Percentiles rank a stretch among this genome's conserved stretches.
Conservation (phyloP, 1,140 invertebrate species). For the Epicauta chinensis region DNA sequence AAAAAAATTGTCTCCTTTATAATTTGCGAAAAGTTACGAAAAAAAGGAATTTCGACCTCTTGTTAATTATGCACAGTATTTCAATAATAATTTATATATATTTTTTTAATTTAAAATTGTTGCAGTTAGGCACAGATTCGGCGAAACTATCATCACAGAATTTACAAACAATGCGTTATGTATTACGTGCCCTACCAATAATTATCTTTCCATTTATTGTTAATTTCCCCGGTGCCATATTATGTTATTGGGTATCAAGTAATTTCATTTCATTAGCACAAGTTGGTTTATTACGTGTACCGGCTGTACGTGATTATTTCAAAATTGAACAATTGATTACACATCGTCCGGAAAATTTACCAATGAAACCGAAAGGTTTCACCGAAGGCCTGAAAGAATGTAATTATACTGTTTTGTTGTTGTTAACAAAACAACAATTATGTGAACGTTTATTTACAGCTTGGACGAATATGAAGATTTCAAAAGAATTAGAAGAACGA, state of each 20-base stretch:
- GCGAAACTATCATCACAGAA: constrained; percentile 56
- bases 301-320: constrained; percentile 66
- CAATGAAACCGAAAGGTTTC: constrained; percentile 69
- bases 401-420: constrained; percentile 46
- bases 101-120: constrained; percentile 17
- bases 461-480: constrained; percentile 77
- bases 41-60: too few species aligned
- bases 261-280: constrained; percentile 86
- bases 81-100: too few species aligned
- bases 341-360: constrained; percentile 52
- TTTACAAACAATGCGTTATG: constrained; percentile 64
- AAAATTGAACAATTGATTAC: constrained; percentile 65
- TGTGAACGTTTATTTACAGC: constrained; percentile 47
- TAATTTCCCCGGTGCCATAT: constrained; percentile 82
- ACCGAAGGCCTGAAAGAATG: constrained; percentile 73
- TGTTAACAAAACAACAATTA: neutral
- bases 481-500: constrained; percentile 69
- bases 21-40: too few species aligned
- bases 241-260: constrained; percentile 84
- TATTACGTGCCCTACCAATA: constrained; percentile 69
- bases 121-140: constrained; percentile 69
- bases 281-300: constrained; percentile 71
- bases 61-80: too few species aligned
- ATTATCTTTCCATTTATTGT: constrained; percentile 79
- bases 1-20: too few species aligned